Base-by-base conservation (phyloP, 2,888 invertebrate species). In the Ornithoptera priamus region DNA sequence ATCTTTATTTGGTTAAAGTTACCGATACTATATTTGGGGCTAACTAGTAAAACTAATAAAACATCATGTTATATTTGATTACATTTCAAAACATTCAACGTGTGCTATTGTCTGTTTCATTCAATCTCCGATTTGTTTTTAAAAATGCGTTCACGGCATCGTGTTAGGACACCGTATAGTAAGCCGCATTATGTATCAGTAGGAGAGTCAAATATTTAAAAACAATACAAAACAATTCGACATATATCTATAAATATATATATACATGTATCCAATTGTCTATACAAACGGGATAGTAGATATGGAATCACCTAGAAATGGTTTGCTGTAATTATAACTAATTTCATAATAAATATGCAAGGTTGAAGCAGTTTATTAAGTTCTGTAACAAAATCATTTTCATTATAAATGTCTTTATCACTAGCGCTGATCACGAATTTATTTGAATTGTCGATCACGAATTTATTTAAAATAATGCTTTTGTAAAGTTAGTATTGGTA, bases 1-100 rank as follows among this genome's bases (percentile, higher is more conserved):
- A 88, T 88, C 88, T 74, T 72, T 78, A 72, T 77, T 81, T 77
- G 78, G 77, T 79, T 79, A 79, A 79, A 81, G 81, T 77, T 73
- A 74, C 75, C 75, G 74, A 80, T 80, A 72, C 70, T 70, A 71
- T 69, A 72, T 74, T 77, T 72, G 22, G 56, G 60, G 17, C 66
- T 62, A 36, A 53, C 50, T 39, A 30, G 50, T 63, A 56, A 46
- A 68, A 61, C 39, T 58, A 58, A 22, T 42, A 68, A 58, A 50
- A 50, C 50, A 17, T 17, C 30, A 46, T 62, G 62, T 59, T 42
- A 64, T 46, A 68, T 60, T 64, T 60, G 64, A 64, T 58, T n/a
- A 64, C 53, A 64, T 64, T 68, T 60, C 53, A 53, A 60, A 39
- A 68, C 53, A 59, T 57, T 20, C 53, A 64, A 39, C 53, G 60